Conservation (phyloP, 2,797 vertebrate genomes). For the Xenopus petersii region DNA sequence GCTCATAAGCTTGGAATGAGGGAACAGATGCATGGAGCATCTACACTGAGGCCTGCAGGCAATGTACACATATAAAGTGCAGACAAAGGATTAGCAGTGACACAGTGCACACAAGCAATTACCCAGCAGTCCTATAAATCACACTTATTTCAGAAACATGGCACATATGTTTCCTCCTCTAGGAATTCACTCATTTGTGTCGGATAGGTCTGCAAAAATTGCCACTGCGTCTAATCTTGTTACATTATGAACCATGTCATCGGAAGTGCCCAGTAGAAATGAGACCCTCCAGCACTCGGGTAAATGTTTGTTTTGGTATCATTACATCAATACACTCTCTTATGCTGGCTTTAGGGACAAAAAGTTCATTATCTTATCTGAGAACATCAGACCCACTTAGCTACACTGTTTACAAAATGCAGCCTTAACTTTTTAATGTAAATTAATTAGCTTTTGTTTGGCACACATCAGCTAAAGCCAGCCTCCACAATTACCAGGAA, state of each 20-base stretch:
- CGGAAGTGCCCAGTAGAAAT: background rate
- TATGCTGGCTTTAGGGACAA: slow-evolving; percentile 18
- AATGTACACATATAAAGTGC: slow-evolving; percentile 12
- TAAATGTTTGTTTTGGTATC: slow-evolving; percentile 40
- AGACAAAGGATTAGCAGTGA: slow-evolving; percentile 20
- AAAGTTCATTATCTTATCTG: slow-evolving; percentile 23
- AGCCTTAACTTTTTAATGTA: slow-evolving; percentile 24
- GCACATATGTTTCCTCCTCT: slow-evolving; percentile 15
- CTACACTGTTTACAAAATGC: slow-evolving; percentile 25
- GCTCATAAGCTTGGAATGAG: slow-evolving; percentile 5
- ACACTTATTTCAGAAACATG: slow-evolving; percentile 19
- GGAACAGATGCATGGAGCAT: slow-evolving; percentile 29
- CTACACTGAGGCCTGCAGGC: slow-evolving; percentile 25
- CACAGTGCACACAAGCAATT: slow-evolving; percentile 23
- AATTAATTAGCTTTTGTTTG: slow-evolving; percentile 2
- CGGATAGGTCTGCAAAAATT: background rate
- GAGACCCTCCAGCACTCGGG: slow-evolving; percentile 13
- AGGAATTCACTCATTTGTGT: background rate
- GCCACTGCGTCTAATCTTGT: background rate
- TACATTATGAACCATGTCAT: background rate
- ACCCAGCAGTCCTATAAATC: slow-evolving; percentile 29
- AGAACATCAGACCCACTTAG: slow-evolving; percentile 21
- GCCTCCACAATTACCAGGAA: slow-evolving; percentile 10
- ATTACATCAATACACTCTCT: slow-evolving; percentile 11
- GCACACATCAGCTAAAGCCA: background rate